phyloP scores from a whole-genome alignment of 2,797 vertebrate species.

The Erithacus rubecula region DNA sequence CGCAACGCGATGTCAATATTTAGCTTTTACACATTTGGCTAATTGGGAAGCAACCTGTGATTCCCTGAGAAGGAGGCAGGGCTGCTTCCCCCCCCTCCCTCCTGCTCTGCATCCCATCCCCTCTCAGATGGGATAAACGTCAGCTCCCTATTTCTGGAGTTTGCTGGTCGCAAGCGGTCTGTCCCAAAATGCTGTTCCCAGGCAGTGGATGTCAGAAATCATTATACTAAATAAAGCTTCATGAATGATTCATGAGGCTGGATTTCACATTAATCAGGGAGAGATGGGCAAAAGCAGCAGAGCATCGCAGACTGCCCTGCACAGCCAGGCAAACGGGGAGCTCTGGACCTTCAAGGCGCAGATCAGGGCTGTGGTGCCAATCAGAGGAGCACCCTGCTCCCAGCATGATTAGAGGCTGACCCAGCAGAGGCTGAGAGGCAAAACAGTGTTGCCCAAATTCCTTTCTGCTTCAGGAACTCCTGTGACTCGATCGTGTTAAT shows the following conservation, averaged over 20 bases:
- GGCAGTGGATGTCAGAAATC: constrained; percentile 58
- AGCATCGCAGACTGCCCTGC: neutral
- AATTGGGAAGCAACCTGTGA: constrained; percentile 54
- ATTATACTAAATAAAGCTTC: constrained; percentile 59
- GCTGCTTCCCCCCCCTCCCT: neutral
- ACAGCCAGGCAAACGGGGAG: neutral
- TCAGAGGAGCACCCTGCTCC: neutral
- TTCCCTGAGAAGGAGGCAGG: neutral
- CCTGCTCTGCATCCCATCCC: neutral
- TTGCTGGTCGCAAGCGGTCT: neutral
- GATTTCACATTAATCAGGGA: constrained; percentile 20
- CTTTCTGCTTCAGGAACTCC: constrained; percentile 34
- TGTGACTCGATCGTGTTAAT: neutral
- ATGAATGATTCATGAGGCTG: constrained; percentile 50
- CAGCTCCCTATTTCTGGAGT: constrained; percentile 53
- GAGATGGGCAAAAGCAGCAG: neutral
- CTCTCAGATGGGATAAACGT: neutral
- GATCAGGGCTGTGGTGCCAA: neutral
- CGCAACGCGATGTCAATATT: constrained; percentile 27
- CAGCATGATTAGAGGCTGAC: neutral
- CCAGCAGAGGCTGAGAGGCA: neutral
- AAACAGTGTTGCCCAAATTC: neutral
- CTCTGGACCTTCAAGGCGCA: neutral
- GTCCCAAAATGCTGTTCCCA: constrained; percentile 55
- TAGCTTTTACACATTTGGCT: constrained; percentile 48